Evolutionary conservation across 2,113 vertebrate genomes (phyloP), one percentile per base, ranked within the genome.

Genomic region (Cynocephalus volans): DNA sequence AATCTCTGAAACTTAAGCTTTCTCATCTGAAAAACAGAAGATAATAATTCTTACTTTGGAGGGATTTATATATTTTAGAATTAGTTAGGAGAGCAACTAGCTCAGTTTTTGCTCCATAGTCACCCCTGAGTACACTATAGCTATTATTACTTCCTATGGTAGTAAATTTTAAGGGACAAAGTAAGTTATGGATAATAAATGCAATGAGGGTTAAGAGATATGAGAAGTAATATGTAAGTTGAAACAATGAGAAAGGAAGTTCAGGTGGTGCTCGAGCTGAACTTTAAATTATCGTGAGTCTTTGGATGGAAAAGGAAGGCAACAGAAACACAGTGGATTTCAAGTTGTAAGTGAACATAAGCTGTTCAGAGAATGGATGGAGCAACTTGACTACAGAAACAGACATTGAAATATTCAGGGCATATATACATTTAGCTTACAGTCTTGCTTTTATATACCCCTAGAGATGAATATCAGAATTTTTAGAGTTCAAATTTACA

Each of bases 1-100:
- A 77, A 14, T 48, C 8, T 67, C 69, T 83, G n/a, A 92, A 93
- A 93, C 26, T 89, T 89, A 41, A 69, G 28, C 90, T 96, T 95
- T n/a, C 48, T 94, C 56, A 56, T 83, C 41, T 93, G 31, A 73
- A 79, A 93, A 93, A 77, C 26, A 83, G 31, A 97, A 18, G 88
- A 65, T 5, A 73, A 72, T 56, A 69, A 52, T 50, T 75, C 41
- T 88, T 77, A 77, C 24, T 5, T 82, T 58, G 0, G 1, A 76
- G 12, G 17, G 4, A 52, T 67, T 33, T 58, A 24, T 15, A 6
- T 24, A 88, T 45, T 90, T 77, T 26, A 62, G 41, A 86, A 41
- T 90, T 91, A 67, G 11, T 60, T 58, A 56, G 36, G n/a, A 75
- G 50, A 76, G 45, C 24, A 81, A 76, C 18, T 80, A 88, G 36